Percentiles rank a stretch among this genome's conserved stretches.
phyloP scores from a whole-genome alignment of 2,797 vertebrate genomes.

The Artibeus jamaicensis region DNA sequence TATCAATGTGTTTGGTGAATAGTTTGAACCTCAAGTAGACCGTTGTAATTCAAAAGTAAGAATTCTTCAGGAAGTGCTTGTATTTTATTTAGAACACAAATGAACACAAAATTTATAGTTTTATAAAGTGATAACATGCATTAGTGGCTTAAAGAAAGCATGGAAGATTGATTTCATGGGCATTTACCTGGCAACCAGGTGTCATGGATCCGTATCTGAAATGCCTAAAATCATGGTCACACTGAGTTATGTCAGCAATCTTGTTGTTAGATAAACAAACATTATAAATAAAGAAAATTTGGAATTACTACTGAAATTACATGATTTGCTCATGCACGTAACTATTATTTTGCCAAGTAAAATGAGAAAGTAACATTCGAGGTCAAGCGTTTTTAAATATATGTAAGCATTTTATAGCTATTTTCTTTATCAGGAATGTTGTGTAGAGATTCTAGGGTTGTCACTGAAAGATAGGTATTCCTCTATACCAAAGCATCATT shows the following conservation, averaged over 20 bases:
- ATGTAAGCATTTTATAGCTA: background rate
- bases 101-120: slow-evolving; percentile 9
- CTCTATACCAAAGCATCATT: background rate
- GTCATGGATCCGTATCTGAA: background rate
- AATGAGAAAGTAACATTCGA: background rate
- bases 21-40: background rate
- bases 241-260: slow-evolving; percentile 19
- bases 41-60: background rate
- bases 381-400: background rate
- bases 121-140: slow-evolving; percentile 19
- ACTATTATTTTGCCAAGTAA: background rate
- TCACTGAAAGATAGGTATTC: background rate
- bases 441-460: background rate
- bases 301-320: background rate
- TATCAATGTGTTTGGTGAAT: background rate
- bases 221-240: slow-evolving; percentile 15
- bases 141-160: slow-evolving; percentile 58
- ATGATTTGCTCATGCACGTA: background rate
- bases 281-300: background rate
- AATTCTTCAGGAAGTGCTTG: background rate
- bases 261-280: background rate
- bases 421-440: background rate
- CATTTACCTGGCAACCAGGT: slow-evolving; percentile 63
- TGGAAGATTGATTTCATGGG: slow-evolving; percentile 54
- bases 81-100: slow-evolving; percentile 36